A percentile compares a stretch with the other conserved stretches of the same genome.
Evolutionary conservation across 1,140 invertebrate species (phyloP).

Genomic region (Drosophila virilis): DNA sequence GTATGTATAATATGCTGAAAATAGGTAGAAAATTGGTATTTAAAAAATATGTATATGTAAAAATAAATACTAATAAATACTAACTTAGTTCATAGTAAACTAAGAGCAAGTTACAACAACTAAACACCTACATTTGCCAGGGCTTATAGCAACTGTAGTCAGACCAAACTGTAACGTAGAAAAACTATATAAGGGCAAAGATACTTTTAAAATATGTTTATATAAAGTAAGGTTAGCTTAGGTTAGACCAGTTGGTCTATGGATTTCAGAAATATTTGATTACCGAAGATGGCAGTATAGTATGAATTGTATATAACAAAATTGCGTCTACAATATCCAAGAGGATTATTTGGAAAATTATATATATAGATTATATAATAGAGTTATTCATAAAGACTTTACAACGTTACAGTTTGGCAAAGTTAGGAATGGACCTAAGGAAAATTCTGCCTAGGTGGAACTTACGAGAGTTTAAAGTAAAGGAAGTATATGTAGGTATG

Average conservation of each 20-base stretch:
- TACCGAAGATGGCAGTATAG: neutral
- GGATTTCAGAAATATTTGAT: no score
- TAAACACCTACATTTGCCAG: conserved; percentile 11
- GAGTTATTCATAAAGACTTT: conserved; percentile 1
- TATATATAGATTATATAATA: conserved; percentile 5
- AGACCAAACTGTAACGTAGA: conserved; percentile 27
- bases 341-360: neutral
- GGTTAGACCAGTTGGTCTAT: neutral
- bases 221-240: neutral
- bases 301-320: neutral
- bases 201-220: neutral
- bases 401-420: conserved; percentile 30
- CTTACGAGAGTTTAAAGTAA: conserved; percentile 8
- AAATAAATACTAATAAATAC: conserved; percentile 51
- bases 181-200: neutral
- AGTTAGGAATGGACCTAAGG: conserved; percentile 20
- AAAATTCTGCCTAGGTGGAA: conserved; percentile 43
- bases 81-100: conserved; percentile 52
- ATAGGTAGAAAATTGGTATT: conserved; percentile 80
- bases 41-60: conserved; percentile 65
- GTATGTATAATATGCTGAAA: conserved; percentile 73
- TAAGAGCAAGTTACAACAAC: conserved; percentile 25
- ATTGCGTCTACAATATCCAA: neutral
- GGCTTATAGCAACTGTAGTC: neutral
- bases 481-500: conserved; percentile 9